Evolutionary conservation across 1,140 invertebrate species (phyloP).

Genomic region (Zaprionus capensis): DNA sequence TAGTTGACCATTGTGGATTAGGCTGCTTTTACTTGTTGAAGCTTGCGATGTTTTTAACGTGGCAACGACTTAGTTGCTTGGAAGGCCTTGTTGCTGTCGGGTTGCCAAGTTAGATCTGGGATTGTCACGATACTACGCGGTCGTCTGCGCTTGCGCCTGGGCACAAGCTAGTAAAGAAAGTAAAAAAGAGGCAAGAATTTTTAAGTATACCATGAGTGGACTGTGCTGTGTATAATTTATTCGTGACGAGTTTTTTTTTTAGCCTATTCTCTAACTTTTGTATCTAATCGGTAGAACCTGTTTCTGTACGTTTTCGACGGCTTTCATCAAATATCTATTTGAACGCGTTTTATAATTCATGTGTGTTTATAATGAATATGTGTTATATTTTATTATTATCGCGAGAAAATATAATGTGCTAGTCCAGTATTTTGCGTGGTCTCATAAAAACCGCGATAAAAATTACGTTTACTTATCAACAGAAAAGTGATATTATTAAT

Average conservation of each 20-base stretch:
- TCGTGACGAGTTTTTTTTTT: slow-evolving; percentile 12
- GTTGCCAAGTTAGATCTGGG: slow-evolving; percentile 11
- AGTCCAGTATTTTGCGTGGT: background rate
- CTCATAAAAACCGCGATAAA: background rate
- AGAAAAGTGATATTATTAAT: background rate
- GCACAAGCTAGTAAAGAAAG: slow-evolving; percentile 3
- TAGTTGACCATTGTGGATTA: background rate
- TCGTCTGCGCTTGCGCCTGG: slow-evolving; percentile 19
- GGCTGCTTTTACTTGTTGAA: slow-evolving; percentile 8
- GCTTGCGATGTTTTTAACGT: slow-evolving; percentile 35
- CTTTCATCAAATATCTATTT: background rate
- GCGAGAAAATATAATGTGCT: background rate
- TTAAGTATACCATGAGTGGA: slow-evolving; percentile 29
- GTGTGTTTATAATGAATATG: slow-evolving; percentile 1
- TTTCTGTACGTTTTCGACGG: slow-evolving; percentile 12
- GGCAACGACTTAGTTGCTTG: slow-evolving; percentile 56
- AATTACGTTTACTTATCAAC: background rate
- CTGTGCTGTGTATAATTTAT: background rate
- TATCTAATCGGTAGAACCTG: slow-evolving; percentile 16
- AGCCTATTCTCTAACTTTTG: slow-evolving; percentile 9
- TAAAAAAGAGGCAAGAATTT: slow-evolving; percentile 1
- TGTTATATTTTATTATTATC: background rate
- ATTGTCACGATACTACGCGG: background rate
- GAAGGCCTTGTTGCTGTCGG: slow-evolving; percentile 50
- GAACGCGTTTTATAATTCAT: background rate